Evolutionary conservation across 92 coral and sea anemone species (phyloP), one percentile per base, ranked within the genome.

Genomic region (Plumapathes pennacea): DNA sequence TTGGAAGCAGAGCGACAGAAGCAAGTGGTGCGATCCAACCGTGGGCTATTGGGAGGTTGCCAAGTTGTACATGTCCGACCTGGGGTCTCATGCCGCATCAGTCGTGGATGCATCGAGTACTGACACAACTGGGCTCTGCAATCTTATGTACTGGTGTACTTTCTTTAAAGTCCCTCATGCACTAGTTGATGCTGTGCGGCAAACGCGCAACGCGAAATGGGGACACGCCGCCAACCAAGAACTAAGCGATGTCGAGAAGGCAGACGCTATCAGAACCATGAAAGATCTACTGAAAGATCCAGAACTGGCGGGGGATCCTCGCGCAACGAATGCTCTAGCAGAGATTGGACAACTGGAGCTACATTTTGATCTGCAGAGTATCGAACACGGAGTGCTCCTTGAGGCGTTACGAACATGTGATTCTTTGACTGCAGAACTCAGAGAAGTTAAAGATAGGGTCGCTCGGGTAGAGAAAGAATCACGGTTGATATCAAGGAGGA

Each of bases 11-110:
- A 88, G 96, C 30, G 85, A 84, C 66, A 55, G 46, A 6, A 50
- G 71, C 3, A 43, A 30, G 22, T 89, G 96, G 96, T 58, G 50
- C 23, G 90, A 83, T 44, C 90, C 82, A 10, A 71, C 38, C 10
- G 23, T 28, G 46, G 97, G 97, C n/a, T 57, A 74, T 57, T 89
- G 97, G 97, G 97, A 89, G 36, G 60, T 80, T 23, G 91, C 97
- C 13, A 89, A 89, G 54, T 57, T 89, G 25, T 89, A 51, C 61
- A 89, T 89, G 97, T 62, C 88, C 13, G 84, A 71, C 49, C 65
- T 86, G 4, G 84, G 91, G 2, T 42, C 41, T 0, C 52, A 58
- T 38, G 58, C 55, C 26, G 52, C 57, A 14, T 40, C 52, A 26
- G 77, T 82, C 10, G 54, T 63, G 15, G 84, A 64, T 30, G 85